Base-by-base conservation (phyloP, 2,888 invertebrate species). In the Myopa tessellatipennis region DNA sequence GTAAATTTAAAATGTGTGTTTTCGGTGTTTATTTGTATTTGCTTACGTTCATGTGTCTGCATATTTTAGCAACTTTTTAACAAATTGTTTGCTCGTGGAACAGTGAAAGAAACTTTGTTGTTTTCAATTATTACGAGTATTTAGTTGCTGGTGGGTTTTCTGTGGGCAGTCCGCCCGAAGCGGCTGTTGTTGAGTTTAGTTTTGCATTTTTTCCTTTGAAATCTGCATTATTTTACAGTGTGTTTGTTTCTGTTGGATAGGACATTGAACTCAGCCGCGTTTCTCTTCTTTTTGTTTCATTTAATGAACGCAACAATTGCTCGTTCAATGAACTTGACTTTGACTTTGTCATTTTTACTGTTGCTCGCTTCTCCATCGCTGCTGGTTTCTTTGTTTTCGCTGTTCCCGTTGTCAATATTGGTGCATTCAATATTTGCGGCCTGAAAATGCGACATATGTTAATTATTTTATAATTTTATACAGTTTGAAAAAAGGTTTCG, bases 281-380 rank as follows among this genome's bases (percentile, higher is more conserved):
- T 70, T 34, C 16, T 6, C 45, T 45, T 45, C 45, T 1, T 45
- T 45, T 45, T 45, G 45, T 67, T 40, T 40, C 52, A 52, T 55
- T 26, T 70, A 14, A 70, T 55, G 52, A 36, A 70, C 38, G 16
- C 67, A 40, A 40, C 67, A 40, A 40, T 67, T 67, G 10, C 45
- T 14, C 40, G 67, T 16, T 8, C 50, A 50, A 10, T 60, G 72
- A 60, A 60, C 72, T 72, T 60, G 72, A 72, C 70, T 70, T 72
- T 72, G 70, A 71, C n/a, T 34, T 18, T 16, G 18, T 40, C 26
- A 40, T 68, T 40, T 38, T 50, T 10, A 10, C 0, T 61, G n/a
- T 61, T 61, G 6, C 18, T n/a, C 8, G 3, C 12, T 26, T 61
- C 6, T 8, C 61, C 61, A 34, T 61, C 26, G 61, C n/a, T 61